Evolutionary conservation across 1,140 invertebrate genomes (phyloP).

Genomic region (Fopius arisanus): DNA sequence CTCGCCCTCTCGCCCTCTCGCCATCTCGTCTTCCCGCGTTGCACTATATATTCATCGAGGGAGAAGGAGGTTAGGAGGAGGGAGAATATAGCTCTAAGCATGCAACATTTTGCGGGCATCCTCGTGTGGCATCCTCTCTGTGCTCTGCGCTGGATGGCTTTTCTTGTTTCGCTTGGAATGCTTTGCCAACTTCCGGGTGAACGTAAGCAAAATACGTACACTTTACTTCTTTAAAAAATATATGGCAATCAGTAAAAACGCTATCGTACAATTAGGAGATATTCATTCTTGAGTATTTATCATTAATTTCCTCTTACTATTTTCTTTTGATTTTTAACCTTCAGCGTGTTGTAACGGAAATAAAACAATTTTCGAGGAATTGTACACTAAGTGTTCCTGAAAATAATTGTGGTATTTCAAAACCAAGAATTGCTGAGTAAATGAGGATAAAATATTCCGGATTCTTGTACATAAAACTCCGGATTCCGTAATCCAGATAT

Average conservation of each 20-base stretch:
- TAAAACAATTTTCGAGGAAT: neutral
- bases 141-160: neutral
- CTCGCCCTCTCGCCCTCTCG: too few relatives aligned
- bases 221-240: neutral
- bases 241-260: neutral
- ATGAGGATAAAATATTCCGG: too few relatives aligned
- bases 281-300: neutral
- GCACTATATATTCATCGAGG: neutral
- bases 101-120: slow-evolving; percentile 8
- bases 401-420: too few relatives aligned
- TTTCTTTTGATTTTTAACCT: neutral
- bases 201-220: slow-evolving; percentile 10
- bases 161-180: slow-evolving; percentile 39
- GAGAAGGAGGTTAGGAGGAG: neutral
- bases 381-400: too few relatives aligned
- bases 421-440: too few relatives aligned
- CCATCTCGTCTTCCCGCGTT: neutral
- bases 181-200: slow-evolving; percentile 26
- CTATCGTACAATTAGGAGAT: neutral
- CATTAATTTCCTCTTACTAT: neutral
- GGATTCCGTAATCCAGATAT: too few relatives aligned
- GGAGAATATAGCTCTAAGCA: neutral
- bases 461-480: too few relatives aligned
- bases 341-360: too few relatives aligned
- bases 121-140: slow-evolving; percentile 8